Conservation (phyloP, 2,797 vertebrate species). For the Phoxinus dragarum region DNA sequence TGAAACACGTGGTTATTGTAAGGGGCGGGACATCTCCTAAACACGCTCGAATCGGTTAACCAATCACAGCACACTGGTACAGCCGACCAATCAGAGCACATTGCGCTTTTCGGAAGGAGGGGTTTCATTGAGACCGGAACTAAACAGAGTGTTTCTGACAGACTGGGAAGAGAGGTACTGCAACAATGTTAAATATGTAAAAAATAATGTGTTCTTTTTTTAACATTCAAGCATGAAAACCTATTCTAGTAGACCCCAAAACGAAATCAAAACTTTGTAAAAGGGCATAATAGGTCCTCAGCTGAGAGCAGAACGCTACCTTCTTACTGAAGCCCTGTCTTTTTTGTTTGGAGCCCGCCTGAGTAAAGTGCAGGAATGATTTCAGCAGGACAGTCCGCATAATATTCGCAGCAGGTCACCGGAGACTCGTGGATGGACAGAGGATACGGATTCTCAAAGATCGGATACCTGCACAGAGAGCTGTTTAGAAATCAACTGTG, state of each 20-base stretch:
- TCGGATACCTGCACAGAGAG: constrained; percentile 87
- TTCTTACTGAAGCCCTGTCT: constrained; percentile 98
- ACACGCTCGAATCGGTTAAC: neutral
- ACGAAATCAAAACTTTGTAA: neutral
- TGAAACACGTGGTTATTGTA: neutral
- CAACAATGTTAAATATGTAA: neutral
- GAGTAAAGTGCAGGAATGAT: constrained; percentile 98
- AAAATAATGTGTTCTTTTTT: neutral
- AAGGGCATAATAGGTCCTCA: neutral
- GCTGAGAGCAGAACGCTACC: constrained; percentile 71
- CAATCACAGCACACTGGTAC: neutral
- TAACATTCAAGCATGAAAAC: neutral
- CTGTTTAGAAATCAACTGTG: neutral
- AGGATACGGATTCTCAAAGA: constrained; percentile 98
- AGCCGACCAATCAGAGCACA: neutral
- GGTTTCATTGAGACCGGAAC: too few species aligned
- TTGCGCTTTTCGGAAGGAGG: neutral
- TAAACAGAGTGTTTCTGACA: neutral
- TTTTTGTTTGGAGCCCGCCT: constrained; percentile 92
- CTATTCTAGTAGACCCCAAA: neutral
- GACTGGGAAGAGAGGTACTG: neutral
- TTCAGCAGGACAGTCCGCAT: constrained; percentile 94
- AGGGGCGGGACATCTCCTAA: neutral
- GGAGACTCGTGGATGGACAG: constrained; percentile 96
- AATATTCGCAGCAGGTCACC: constrained; percentile 97